Evolutionary conservation across 2,113 vertebrate species (phyloP).

Genomic region (Columba janthina): DNA sequence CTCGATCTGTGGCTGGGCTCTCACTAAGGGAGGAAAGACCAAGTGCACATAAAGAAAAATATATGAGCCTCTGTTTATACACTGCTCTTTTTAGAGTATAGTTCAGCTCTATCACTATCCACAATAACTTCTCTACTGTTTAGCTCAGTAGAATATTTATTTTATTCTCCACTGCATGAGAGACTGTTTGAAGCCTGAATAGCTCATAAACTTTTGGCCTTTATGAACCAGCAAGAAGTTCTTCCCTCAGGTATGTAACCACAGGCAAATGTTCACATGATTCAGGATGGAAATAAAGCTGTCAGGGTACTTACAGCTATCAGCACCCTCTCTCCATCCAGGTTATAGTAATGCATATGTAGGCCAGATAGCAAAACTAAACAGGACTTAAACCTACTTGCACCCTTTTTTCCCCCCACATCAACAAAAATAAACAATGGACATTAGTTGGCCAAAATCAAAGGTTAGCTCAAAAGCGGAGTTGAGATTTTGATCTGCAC

Average conservation of each 20-base stretch:
- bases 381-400: neutral
- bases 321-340: neutral
- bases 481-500: neutral
- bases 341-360: neutral
- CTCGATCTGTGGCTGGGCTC: neutral
- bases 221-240: neutral
- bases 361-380: neutral
- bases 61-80: conserved; percentile 19
- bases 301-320: neutral
- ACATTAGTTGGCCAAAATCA: neutral
- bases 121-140: neutral
- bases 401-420: neutral
- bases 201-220: conserved; percentile 21
- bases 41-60: conserved; percentile 4
- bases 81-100: neutral
- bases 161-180: conserved; percentile 4
- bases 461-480: neutral
- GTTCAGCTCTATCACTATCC: neutral
- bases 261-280: neutral
- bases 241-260: neutral
- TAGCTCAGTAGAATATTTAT: conserved; percentile 21
- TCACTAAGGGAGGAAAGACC: neutral
- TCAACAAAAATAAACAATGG: neutral
- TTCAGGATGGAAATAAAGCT: neutral
- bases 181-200: conserved; percentile 6